Evolutionary conservation across 1,140 invertebrate species (phyloP), one percentile per base, ranked within the genome.

Genomic region (Drosophila pseudoobscura): DNA sequence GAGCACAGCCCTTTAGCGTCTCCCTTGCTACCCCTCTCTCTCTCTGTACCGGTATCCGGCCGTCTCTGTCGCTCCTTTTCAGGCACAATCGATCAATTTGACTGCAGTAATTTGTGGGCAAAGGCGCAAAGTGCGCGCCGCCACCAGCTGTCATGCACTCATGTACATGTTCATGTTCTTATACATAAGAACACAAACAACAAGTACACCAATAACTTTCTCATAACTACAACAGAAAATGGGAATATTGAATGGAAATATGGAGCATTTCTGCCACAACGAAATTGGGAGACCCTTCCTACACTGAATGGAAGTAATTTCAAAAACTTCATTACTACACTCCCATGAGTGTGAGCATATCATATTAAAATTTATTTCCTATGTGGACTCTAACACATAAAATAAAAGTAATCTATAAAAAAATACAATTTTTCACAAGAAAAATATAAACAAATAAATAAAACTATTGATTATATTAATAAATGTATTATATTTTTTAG

Each of bases 31-130:
- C 31, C 8, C 31, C 52, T 45, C 43, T 39, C 29, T 39, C 29
- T 29, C 7, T 1, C 26, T 35, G 35, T 57, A 52, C 52, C 44
- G 50, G 35, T 50, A 53, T 35, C 54, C 39, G 31, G 22, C 11
- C 56, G 46, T 61, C 47, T 52, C 46, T 44, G 60, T 44, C 65
- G 53, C 74, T 78, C 50, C 74, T 62, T 62, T 62, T 49, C 80
- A 68, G 71, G 51, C 35, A 78, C 82, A 85, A 85, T 88, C 82
- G 82, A 87, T 85, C 82, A 85, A 85, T 85, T 88, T 87, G 75
- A 82, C 83, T 82, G 78, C 83, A 87, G 83, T 87, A 88, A 87
- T 87, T 87, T 87, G 83, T 88, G 78, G 83, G 78, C 75, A 75
- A 75, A 71, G 78, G 70, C 82, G 70, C 78, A 80, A 78, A 78